Evolutionary conservation across 2,797 vertebrate genomes (phyloP), one percentile per base, ranked within the genome.

Genomic region (Cyprinella venusta): DNA sequence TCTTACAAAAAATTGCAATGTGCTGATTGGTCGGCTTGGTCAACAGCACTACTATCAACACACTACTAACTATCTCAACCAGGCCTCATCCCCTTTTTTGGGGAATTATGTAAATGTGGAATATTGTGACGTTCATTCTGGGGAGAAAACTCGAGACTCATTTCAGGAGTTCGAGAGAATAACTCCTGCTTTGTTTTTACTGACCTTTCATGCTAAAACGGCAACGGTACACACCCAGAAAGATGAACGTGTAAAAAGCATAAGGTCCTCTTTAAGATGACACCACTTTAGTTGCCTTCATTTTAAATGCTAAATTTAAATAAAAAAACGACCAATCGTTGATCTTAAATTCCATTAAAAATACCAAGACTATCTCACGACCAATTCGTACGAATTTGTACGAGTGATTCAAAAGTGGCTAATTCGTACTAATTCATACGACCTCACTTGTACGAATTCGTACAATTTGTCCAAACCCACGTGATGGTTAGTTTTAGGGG

Each of bases 321-420:
- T 0, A 42, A 0, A 48, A 67, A 5, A 67, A 5, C 10, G 0
- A 0, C 2, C 21, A 6, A 12, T 40, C 21, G 6, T 21, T 9
- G 18, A 36, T 65, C 8, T 36, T 33, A 65, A 19, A 36, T 65
- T 21, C 10, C 5, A 21, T 21, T 6, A 38, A 67, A 38, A 6
- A 5, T n/a, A 13, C 36, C 26, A 30, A 30, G 1, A 2, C 26
- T 30, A 30, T 30, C 26, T 30, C 26, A 30, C 26, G 26, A 30
- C 26, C 2, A 30, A 30, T 30, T 30, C 26, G 26, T 30, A 30
- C 26, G 26, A 30, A 30, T 30, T 30, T 30, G 26, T 30, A 30
- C 26, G 26, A 30, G 26, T 30, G 26, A 30, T 30, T 30, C 1
- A 30, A 30, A 30, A 30, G 26, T 30, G 26, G 26, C 26, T 30